Conservation (phyloP, 2,797 vertebrate genomes). For the Chaenodraco wilsoni region DNA sequence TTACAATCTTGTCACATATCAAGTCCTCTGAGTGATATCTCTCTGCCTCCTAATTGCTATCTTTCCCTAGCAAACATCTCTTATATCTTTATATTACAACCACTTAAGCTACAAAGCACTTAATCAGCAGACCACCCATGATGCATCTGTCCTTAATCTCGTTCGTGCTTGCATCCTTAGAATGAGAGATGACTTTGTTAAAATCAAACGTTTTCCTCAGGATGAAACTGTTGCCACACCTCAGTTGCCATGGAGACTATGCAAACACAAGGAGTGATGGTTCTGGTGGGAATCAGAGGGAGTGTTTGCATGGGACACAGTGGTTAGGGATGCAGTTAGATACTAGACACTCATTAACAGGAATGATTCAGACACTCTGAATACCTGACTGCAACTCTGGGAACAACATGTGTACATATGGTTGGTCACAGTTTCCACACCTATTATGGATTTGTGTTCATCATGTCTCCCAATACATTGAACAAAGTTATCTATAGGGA, state of each 20-base stretch:
- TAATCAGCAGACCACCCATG: background rate
- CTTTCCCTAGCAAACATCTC: background rate
- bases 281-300: slow-evolving; percentile 47
- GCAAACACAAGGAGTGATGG: slow-evolving; percentile 54
- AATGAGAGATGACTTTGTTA: background rate
- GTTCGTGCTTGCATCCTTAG: background rate
- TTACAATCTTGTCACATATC: background rate
- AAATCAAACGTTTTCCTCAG: slow-evolving; percentile 16
- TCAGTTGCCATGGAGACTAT: slow-evolving; percentile 48
- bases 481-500: background rate
- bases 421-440: background rate
- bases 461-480: background rate
- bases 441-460: slow-evolving; percentile 8
- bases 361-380: slow-evolving; percentile 12
- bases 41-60: background rate
- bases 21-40: background rate
- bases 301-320: slow-evolving; percentile 20
- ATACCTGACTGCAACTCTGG: background rate
- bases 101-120: background rate
- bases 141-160: background rate
- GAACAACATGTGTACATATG: background rate
- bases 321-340: slow-evolving; percentile 6
- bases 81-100: background rate
- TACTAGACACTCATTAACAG: slow-evolving; percentile 55
- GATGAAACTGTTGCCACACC: slow-evolving; percentile 61